Conservation (phyloP, 2,888 invertebrate genomes). For the Ashinkailepas kermadecensis region DNA sequence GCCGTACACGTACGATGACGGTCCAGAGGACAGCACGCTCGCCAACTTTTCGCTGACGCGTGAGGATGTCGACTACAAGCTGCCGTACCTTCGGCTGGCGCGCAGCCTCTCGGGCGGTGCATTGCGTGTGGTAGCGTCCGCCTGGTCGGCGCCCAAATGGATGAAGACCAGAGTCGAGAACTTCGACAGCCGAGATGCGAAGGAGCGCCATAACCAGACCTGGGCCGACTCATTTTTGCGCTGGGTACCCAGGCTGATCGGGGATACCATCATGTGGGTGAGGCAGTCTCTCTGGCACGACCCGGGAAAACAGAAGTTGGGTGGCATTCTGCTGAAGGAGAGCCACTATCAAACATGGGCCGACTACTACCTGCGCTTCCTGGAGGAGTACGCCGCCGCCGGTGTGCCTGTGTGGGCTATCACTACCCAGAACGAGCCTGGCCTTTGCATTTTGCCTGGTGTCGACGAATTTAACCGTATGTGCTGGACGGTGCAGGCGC, state of each 20-base stretch:
- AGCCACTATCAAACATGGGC: conserved; percentile 70
- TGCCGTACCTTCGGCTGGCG: conserved; percentile 38
- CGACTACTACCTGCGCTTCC: conserved; percentile 56
- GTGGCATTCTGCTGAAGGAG: conserved; percentile 37
- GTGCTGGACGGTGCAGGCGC: conserved; percentile 60
- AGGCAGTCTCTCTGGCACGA: too few species aligned
- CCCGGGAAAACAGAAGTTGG: too few species aligned
- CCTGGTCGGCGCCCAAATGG: conserved; percentile 52
- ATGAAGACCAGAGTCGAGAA: conserved; percentile 48
- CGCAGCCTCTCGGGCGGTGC: too few species aligned
- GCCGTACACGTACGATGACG: conserved; percentile 57
- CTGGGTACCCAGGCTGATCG: too few species aligned
- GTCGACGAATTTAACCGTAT: conserved; percentile 58
- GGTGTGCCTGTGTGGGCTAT: conserved; percentile 60
- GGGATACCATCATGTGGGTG: too few species aligned
- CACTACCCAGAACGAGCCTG: conserved; percentile 81
- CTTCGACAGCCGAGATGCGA: conserved; percentile 44
- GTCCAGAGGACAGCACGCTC: conserved; percentile 48
- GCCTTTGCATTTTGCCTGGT: conserved; percentile 54
- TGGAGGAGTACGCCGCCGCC: conserved; percentile 29
- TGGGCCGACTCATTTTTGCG: too few species aligned
- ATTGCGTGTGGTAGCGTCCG: conserved; percentile 44
- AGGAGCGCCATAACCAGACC: too few species aligned
- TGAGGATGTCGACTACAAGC: conserved; percentile 65
- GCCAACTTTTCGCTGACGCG: conserved; percentile 55